A percentile compares a stretch with the other conserved stretches of the same genome.
Evolutionary conservation across 2,888 invertebrate genomes (phyloP).

Genomic region (Cryptus viduatorius): DNA sequence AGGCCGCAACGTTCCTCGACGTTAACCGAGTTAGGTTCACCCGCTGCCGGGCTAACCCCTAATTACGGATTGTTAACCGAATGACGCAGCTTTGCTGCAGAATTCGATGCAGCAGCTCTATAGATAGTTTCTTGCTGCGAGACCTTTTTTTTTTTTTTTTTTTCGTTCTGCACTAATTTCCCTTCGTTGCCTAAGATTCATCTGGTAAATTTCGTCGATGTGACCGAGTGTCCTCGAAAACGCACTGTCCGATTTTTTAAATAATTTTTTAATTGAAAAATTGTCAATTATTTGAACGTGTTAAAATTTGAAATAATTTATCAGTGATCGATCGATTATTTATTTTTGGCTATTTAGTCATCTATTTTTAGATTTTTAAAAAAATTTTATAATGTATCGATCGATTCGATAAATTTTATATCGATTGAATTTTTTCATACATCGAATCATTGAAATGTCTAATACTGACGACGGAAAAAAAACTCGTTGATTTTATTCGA

Average conservation of each 20-base stretch:
- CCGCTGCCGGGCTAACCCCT: conserved; percentile 72
- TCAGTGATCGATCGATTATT: too few relatives aligned
- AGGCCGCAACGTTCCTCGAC: conserved; percentile 67
- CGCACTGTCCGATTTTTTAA: too few relatives aligned
- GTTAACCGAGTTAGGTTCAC: conserved; percentile 77
- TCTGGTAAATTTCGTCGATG: not conserved
- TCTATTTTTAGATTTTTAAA: too few relatives aligned
- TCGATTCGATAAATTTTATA: too few relatives aligned
- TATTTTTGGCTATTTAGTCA: too few relatives aligned
- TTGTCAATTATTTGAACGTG: too few relatives aligned
- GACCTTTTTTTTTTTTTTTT: not conserved
- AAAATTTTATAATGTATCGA: too few relatives aligned
- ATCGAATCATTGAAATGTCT: too few relatives aligned
- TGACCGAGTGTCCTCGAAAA: not conserved
- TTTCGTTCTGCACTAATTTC: not conserved
- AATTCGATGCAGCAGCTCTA: not conserved
- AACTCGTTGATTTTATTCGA: not conserved
- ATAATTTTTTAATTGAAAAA: too few relatives aligned
- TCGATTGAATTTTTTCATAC: too few relatives aligned
- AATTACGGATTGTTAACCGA: conserved; percentile 80
- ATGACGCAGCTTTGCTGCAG: conserved; percentile 68
- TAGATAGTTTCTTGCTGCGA: not conserved
- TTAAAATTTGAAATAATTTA: too few relatives aligned
- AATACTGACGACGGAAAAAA: not conserved
- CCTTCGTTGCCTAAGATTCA: not conserved